Evolutionary conservation across 2,113 vertebrate species (phyloP).

Genomic region (Salvelinus fontinalis): DNA sequence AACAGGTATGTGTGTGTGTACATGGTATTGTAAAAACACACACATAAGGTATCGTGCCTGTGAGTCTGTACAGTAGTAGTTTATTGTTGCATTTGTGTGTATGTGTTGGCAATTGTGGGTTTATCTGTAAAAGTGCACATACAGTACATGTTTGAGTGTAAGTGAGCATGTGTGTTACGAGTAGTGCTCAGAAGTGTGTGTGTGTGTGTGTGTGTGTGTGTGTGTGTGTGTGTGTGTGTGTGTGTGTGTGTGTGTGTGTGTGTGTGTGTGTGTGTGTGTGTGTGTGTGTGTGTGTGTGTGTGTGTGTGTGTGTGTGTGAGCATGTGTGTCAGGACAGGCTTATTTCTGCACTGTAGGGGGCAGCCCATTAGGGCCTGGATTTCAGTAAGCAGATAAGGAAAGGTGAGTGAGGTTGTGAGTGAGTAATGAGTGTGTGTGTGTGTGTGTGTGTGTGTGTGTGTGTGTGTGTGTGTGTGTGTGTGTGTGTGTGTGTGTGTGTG

Average conservation of each 20-base stretch:
- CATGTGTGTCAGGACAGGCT: conserved; percentile 9
- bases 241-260: background rate
- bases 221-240: background rate
- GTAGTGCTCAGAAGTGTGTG: no score
- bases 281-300: background rate
- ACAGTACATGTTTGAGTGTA: no score
- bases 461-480: background rate
- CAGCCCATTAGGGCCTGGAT: conserved; percentile 8
- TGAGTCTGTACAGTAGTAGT: no score
- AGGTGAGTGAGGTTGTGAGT: background rate
- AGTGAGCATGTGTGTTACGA: no score
- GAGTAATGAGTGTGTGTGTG: background rate
- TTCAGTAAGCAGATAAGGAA: conserved; percentile 40
- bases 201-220: no score
- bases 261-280: background rate
- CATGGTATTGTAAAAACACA: no score
- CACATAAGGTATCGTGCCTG: no score
- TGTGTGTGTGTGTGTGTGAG: background rate
- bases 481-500: background rate
- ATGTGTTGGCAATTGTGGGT: no score
- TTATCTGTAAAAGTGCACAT: no score
- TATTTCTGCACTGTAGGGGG: background rate
- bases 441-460: background rate
- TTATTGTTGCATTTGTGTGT: no score
- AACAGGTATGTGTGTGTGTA: no score